Conservation (phyloP, 2,113 vertebrate species). For the Macrotus californicus region DNA sequence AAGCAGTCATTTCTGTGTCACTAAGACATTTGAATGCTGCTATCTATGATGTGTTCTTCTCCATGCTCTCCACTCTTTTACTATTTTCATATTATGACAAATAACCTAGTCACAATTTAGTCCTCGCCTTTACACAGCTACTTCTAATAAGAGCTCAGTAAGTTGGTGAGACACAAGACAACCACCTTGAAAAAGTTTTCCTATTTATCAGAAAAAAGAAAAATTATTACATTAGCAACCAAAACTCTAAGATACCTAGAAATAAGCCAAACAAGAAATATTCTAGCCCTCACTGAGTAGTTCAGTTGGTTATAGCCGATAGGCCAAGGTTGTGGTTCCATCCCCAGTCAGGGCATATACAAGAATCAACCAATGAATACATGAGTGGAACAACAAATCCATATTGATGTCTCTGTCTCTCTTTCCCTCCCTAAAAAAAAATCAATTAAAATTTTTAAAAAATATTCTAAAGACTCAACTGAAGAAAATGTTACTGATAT, state of each 20-base stretch:
- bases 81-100: neutral
- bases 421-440: no score
- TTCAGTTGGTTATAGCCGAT: no score
- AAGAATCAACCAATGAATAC: no score
- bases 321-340: no score
- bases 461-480: no score
- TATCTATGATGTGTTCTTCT: neutral
- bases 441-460: no score
- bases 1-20: neutral
- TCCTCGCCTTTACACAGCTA: neutral
- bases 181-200: neutral
- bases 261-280: conserved; percentile 19
- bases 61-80: neutral
- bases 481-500: neutral
- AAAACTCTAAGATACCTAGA: neutral
- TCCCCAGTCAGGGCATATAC: no score
- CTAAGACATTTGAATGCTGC: neutral
- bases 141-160: neutral
- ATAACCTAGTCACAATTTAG: neutral
- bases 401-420: no score
- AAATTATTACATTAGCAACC: neutral
- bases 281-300: neutral
- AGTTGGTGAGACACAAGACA: neutral
- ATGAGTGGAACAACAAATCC: no score
- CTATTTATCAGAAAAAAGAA: neutral